A percentile compares a stretch with the other conserved stretches of the same genome.
Evolutionary conservation across 2,113 vertebrate species (phyloP).

Genomic region (Reinhardtius hippoglossoides): DNA sequence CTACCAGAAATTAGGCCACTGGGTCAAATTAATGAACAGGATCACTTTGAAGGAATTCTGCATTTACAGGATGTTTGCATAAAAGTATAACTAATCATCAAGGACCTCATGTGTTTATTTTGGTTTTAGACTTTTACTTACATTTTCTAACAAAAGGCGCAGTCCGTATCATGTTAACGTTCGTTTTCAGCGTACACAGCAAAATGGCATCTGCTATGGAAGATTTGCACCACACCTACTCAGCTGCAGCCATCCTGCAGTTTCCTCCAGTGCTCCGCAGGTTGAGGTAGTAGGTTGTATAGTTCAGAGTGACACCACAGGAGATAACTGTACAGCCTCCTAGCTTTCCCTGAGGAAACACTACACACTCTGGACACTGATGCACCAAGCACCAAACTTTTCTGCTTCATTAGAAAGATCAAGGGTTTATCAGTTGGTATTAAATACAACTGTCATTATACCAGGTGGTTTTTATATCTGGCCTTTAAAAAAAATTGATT

Average conservation of each 20-base stretch:
- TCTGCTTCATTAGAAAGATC: not conserved
- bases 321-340: conserved; percentile 99
- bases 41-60: not conserved
- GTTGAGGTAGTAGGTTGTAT: conserved; percentile 99
- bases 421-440: not conserved
- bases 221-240: not conserved
- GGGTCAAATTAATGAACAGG: conserved; percentile 11
- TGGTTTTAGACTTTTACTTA: not conserved
- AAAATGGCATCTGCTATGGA: not conserved
- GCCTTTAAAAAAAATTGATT: not conserved
- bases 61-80: not conserved
- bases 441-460: conserved; percentile 18
- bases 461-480: not conserved
- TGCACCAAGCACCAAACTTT: not conserved
- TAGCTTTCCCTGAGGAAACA: conserved; percentile 95
- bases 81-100: not conserved
- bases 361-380: conserved; percentile 44
- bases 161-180: no score
- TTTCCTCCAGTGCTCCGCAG: conserved; percentile 79
- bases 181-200: not conserved
- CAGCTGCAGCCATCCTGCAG: conserved; percentile 1
- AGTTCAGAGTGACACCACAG: conserved; percentile 98
- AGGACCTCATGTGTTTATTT: not conserved
- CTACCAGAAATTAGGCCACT: conserved; percentile 24
- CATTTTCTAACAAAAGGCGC: not conserved